phyloP scores from a whole-genome alignment of 2,888 invertebrate genomes.

The Thymelicus acteon region DNA sequence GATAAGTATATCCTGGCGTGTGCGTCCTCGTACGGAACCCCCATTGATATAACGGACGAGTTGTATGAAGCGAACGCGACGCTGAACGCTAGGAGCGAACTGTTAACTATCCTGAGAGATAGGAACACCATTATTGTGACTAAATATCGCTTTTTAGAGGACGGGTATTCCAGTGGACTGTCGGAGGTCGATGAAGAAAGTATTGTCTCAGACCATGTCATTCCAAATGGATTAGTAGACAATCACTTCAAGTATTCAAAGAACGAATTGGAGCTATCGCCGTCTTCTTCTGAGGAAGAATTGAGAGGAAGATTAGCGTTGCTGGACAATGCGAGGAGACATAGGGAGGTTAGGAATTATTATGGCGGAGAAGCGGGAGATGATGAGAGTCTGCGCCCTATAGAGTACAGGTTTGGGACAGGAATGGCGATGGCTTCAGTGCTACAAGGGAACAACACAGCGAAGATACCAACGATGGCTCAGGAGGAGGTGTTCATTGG shows the following conservation, averaged over 20 bases:
- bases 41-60: conserved; percentile 51
- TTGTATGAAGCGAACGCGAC: conserved; percentile 62
- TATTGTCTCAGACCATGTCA: neutral
- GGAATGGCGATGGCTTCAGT: conserved; percentile 81
- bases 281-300: conserved; percentile 66
- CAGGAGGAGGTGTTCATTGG: conserved; percentile 77
- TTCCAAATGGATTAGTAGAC: neutral
- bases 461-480: conserved; percentile 56
- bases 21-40: neutral
- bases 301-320: conserved; percentile 53
- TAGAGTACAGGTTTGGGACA: conserved; percentile 78
- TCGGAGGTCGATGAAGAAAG: conserved; percentile 44
- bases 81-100: conserved; percentile 46
- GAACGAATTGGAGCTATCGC: conserved; percentile 65
- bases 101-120: conserved; percentile 55
- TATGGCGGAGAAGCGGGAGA: conserved; percentile 51
- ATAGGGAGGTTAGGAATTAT: conserved; percentile 60
- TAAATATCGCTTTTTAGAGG: neutral
- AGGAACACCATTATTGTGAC: conserved; percentile 45
- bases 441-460: conserved; percentile 62
- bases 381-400: conserved; percentile 71
- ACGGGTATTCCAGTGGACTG: conserved; percentile 1
- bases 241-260: conserved; percentile 58
- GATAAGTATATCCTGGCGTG: neutral
- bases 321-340: conserved; percentile 65